phyloP scores from a whole-genome alignment of 2,888 invertebrate genomes.

The Torymus aiolomorphi region DNA sequence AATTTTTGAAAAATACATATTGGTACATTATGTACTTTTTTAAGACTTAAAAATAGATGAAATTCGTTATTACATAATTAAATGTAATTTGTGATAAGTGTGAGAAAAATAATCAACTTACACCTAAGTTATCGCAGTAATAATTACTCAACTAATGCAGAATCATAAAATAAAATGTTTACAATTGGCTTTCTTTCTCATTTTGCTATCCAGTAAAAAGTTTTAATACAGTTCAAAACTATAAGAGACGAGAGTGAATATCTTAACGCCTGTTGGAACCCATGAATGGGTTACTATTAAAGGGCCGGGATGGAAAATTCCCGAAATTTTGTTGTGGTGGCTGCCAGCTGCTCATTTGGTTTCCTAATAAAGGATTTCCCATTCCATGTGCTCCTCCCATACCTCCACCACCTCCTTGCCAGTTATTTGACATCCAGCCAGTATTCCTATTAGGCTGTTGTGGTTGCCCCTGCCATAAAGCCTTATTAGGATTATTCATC shows the following conservation, averaged over 20 bases:
- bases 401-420: conserved; percentile 58
- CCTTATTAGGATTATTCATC: conserved; percentile 48
- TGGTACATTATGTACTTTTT: conserved; percentile 32
- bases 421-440: conserved; percentile 62
- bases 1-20: conserved; percentile 52
- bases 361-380: conserved; percentile 35
- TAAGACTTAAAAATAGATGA: conserved; percentile 35
- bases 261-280: conserved; percentile 61
- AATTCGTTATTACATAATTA: conserved; percentile 28
- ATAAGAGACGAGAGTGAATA: background rate
- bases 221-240: conserved; percentile 49
- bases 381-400: conserved; percentile 16
- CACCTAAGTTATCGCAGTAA: conserved; percentile 16
- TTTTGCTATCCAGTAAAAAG: conserved; percentile 43
- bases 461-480: conserved; percentile 41
- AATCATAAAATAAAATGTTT: conserved; percentile 42
- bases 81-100: conserved; percentile 31
- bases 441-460: conserved; percentile 51
- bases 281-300: conserved; percentile 62
- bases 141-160: conserved; percentile 15
- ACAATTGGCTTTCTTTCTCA: conserved; percentile 25
- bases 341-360: conserved; percentile 59
- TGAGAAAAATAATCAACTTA: conserved; percentile 28
- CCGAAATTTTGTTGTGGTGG: conserved; percentile 60
- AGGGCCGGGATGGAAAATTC: conserved; percentile 56